Evolutionary conservation across 2,113 vertebrate species (phyloP).

Genomic region (Oceanites oceanicus): DNA sequence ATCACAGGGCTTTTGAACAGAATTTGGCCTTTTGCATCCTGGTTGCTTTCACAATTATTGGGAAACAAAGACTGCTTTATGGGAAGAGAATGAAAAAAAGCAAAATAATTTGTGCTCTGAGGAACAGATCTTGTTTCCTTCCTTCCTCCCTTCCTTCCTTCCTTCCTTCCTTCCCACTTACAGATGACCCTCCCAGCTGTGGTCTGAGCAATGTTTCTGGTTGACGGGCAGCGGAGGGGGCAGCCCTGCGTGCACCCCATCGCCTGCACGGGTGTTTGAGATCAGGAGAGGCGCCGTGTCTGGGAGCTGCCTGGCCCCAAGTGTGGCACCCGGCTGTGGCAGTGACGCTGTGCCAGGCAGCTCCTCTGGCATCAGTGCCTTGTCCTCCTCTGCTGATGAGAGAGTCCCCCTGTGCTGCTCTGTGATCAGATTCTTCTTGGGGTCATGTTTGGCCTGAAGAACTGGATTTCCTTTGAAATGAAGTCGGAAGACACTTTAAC

Average conservation of each 20-base stretch:
- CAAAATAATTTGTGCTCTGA: background rate
- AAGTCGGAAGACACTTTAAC: background rate
- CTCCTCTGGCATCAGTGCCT: background rate
- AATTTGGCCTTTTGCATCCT: background rate
- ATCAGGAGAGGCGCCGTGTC: background rate
- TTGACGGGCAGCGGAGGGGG: fast-evolving
- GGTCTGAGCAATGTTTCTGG: background rate
- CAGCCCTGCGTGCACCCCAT: background rate
- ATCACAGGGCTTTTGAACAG: background rate
- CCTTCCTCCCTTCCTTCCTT: background rate
- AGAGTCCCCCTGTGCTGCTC: background rate
- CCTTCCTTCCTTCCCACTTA: background rate
- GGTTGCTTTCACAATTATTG: background rate
- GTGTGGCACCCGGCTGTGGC: background rate
- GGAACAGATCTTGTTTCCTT: background rate
- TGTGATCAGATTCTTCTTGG: background rate
- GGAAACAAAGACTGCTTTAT: conserved; percentile 5
- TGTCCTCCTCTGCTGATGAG: background rate
- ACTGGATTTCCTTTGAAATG: background rate
- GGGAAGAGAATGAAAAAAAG: background rate
- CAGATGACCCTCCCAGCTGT: background rate
- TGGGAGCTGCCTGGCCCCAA: background rate
- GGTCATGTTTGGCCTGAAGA: background rate
- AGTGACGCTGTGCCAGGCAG: background rate
- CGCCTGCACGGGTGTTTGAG: fast-evolving